Base-by-base conservation (phyloP, 2,888 invertebrate genomes). In the Synanthedon tipuliformis region DNA sequence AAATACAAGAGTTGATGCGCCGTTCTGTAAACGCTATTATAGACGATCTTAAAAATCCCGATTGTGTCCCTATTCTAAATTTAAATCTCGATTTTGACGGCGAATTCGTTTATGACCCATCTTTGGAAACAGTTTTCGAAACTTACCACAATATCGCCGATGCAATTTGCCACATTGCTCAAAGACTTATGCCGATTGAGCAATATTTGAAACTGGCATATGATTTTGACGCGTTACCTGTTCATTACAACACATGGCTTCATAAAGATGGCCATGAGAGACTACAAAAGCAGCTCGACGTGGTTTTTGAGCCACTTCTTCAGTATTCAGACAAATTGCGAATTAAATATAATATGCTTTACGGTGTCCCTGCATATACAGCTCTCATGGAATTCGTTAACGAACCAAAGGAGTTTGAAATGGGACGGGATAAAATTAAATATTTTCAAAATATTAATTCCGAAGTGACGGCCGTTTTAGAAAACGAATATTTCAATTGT, bases 401-500 rank as follows among this genome's bases (percentile, higher is more conserved):
- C 4, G 75, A 88, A 51, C 79, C 88, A 8, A 77, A 87, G 48
- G 80, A 88, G 8, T 92, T 92, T 66, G 89, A 90, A 57, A 87
- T 86, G 52, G 89, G 90, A 34, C 89, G 90, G 40, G 83, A 88
- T 51, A 90, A 90, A 69, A 91, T 93, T 51, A 81, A 86, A 59
- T 89, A 87, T 58, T 92, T 91, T 59, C 89, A 89, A 65, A 77
- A 75, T 40, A 91, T 90, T 52, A 89, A 90, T 59, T 88, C 89
- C 15, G 88, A 89, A 69, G 85, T 93, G 48, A 89, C 89, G 12
- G 88, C 89, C 16, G 89, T 92, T 68, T 86, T 92, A 15, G 89
- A 89, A 63, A 91, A 90, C 61, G 92, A 92, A 69, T 92, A 91
- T 70, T 93, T 94, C 61, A 87, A 89, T 48, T 89, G 92, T 57